Conservation (phyloP, 2,797 vertebrate species). For the Orestias chungarensis region DNA sequence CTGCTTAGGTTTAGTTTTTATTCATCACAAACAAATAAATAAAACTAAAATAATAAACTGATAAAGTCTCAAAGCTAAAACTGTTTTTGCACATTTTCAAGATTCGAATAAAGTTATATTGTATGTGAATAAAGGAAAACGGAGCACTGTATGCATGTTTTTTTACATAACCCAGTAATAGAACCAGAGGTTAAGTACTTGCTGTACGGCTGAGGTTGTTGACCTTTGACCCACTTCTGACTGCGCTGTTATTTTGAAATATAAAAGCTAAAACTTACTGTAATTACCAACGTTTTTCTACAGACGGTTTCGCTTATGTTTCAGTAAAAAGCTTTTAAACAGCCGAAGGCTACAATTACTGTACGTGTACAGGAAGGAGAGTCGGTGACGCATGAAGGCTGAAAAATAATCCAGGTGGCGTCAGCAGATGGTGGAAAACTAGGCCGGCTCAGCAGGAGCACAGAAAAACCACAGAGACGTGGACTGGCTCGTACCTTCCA, state of each 20-base stretch:
- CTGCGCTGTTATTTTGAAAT: accelerated
- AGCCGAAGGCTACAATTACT: not conserved
- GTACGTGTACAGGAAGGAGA: not conserved
- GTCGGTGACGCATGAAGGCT: not conserved
- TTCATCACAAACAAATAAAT: too few species aligned
- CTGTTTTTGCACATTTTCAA: not conserved
- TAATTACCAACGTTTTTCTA: not conserved
- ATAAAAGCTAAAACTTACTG: not conserved
- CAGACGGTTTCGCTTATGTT: not conserved
- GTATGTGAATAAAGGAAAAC: too few species aligned
- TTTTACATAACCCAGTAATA: not conserved
- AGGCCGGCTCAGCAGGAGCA: not conserved
- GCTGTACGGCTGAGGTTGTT: not conserved
- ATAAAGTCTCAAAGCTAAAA: too few species aligned
- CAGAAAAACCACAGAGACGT: too few species aligned
- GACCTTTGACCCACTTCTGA: slow-evolving; percentile 2
- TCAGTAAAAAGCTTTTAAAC: too few species aligned
- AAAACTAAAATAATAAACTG: too few species aligned
- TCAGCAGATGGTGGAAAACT: not conserved
- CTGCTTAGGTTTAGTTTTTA: too few species aligned
- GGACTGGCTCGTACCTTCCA: slow-evolving; percentile 48
- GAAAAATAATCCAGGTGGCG: too few species aligned
- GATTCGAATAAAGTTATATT: too few species aligned
- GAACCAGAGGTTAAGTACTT: not conserved
- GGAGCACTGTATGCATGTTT: too few species aligned